Percentiles rank a stretch among this genome's conserved stretches.
Conservation (phyloP, 2,888 invertebrate genomes). For the Tetrapedia diversipes region DNA sequence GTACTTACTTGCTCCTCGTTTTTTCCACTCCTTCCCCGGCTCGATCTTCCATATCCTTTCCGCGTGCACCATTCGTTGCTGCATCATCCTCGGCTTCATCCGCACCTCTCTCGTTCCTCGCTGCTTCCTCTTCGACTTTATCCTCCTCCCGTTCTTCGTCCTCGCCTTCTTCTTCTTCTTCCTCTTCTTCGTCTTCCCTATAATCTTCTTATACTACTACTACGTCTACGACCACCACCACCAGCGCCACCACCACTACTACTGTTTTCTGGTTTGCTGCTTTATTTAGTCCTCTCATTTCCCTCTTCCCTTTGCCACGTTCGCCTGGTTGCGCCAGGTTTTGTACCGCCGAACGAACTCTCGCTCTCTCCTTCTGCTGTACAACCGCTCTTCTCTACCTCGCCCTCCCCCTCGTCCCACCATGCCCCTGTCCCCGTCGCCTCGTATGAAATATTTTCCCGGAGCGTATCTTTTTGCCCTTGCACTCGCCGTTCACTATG, state of each 20-base stretch:
- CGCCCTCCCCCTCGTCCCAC: conserved; percentile 12
- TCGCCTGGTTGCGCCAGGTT: conserved; percentile 23
- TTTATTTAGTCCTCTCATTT: conserved; percentile 40
- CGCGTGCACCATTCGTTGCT: conserved; percentile 56
- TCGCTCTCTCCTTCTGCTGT: conserved; percentile 29
- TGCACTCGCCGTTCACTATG: conserved; percentile 55
- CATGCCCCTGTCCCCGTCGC: conserved; percentile 34
- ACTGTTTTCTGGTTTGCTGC: conserved; percentile 32
- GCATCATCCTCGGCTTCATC: conserved; percentile 53
- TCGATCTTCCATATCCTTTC: conserved; percentile 53
- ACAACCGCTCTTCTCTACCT: conserved; percentile 23
- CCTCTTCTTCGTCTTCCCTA: conserved; percentile 1
- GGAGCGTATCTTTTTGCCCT: conserved; percentile 64
- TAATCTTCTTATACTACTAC: conserved; percentile 39
- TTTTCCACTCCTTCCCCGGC: conserved; percentile 45
- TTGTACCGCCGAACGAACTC: conserved; percentile 7
- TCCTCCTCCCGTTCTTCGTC: background rate
- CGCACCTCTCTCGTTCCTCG: conserved; percentile 45
- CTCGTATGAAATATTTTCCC: conserved; percentile 74
- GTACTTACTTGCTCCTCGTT: conserved; percentile 26
- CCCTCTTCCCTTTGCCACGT: conserved; percentile 23
- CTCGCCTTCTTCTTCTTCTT: conserved; percentile 8
- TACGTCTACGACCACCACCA: conserved; percentile 7
- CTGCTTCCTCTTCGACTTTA: conserved; percentile 28
- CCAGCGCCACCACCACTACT: conserved; percentile 14